Percentiles rank a stretch among this genome's conserved stretches.
phyloP scores from a whole-genome alignment of 2,888 invertebrate genomes.

The Silvanus unidentatus region DNA sequence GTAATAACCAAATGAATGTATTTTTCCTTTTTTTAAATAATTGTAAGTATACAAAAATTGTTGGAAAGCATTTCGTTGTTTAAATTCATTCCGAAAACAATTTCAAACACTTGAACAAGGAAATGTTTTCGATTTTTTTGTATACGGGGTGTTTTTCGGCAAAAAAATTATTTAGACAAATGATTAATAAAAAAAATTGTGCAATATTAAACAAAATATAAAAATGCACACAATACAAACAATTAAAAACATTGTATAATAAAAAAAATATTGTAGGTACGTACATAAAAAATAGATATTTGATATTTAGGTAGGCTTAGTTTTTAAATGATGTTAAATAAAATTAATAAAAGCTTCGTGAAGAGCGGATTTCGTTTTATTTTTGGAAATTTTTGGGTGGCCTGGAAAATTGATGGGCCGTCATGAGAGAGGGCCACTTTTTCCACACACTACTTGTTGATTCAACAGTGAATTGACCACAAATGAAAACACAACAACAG shows the following conservation, averaged over 20 bases:
- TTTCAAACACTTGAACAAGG: constrained; percentile 7
- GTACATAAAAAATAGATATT: constrained; percentile 45
- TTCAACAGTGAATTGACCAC: too few relatives aligned
- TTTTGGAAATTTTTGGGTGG: too few relatives aligned
- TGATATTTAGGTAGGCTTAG: constrained; percentile 49
- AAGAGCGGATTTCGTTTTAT: constrained; percentile 23
- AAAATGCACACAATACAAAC: constrained; percentile 23
- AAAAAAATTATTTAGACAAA: too few relatives aligned
- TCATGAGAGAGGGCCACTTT: too few relatives aligned
- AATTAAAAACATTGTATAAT: constrained; percentile 40
- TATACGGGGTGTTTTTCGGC: constrained; percentile 41
- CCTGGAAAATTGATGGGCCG: too few relatives aligned
- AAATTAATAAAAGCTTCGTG: constrained; percentile 47
- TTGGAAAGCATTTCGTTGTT: constrained; percentile 17
- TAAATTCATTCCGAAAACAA: neutral
- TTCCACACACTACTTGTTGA: too few relatives aligned
- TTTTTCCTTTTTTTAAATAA: constrained; percentile 37
- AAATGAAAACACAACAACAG: too few relatives aligned
- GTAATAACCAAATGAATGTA: neutral
- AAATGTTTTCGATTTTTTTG: constrained; percentile 14
- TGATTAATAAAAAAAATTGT: neutral
- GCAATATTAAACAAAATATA: constrained; percentile 10
- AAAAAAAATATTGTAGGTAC: constrained; percentile 43
- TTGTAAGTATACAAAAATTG: constrained; percentile 35
- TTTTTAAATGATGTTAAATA: constrained; percentile 48